Conservation (phyloP, 35 echinoderm and acorn worm species). For the Ophiothrix spiculata region DNA sequence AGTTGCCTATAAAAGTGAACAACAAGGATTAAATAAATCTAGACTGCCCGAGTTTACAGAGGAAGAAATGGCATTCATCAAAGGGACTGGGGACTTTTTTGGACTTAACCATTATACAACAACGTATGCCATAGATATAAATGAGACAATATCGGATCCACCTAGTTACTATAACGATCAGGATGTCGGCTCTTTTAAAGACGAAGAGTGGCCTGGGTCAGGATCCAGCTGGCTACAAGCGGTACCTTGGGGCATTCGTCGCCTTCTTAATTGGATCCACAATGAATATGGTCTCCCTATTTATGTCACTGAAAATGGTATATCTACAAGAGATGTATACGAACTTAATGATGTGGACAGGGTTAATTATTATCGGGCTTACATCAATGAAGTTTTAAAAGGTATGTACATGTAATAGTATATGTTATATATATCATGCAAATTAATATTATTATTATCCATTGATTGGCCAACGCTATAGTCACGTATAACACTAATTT, state of each 20-base stretch:
- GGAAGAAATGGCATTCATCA: conserved; percentile 45
- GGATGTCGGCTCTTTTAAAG: conserved; percentile 38
- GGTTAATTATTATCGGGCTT: conserved; percentile 53
- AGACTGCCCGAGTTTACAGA: conserved; percentile 79
- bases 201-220: conserved; percentile 51
- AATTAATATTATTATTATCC: neutral
- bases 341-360: conserved; percentile 57
- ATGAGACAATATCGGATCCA: conserved; percentile 10
- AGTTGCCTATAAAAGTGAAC: too few species aligned
- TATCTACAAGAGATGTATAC: conserved; percentile 47
- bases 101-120: too few species aligned
- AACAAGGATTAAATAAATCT: conserved; percentile 41
- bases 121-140: conserved; percentile 6
- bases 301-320: too few species aligned
- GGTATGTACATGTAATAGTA: conserved; percentile 69
- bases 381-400: too few species aligned
- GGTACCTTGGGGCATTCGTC: conserved; percentile 82
- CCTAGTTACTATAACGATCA: conserved; percentile 57
- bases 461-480: neutral
- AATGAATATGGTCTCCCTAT: conserved; percentile 42
- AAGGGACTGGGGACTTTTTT: conserved; percentile 55
- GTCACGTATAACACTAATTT: too few species aligned
- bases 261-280: conserved; percentile 54
- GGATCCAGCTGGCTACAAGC: conserved; percentile 72
- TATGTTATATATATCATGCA: conserved; percentile 69